Evolutionary conservation across 2,888 invertebrate genomes (phyloP).

Genomic region (Allophyes oxyacanthae): DNA sequence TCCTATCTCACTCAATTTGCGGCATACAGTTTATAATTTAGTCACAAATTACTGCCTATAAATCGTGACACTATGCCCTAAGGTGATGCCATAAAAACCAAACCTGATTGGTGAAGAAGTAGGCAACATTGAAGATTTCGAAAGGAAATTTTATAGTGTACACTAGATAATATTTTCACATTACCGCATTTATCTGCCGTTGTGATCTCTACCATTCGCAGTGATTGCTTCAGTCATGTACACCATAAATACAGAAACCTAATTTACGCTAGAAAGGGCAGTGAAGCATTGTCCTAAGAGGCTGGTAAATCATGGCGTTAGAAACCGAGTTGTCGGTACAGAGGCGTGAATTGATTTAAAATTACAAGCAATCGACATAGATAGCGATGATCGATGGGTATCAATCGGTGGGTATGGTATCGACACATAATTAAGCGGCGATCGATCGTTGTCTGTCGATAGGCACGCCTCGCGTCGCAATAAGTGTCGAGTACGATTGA

Average conservation of each 20-base stretch:
- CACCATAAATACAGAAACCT: constrained; percentile 37
- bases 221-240: constrained; percentile 52
- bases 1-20: constrained; percentile 19
- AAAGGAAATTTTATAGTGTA: constrained; percentile 57
- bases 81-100: constrained; percentile 47
- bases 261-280: constrained; percentile 47
- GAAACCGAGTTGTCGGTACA: constrained; percentile 7
- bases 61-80: constrained; percentile 44
- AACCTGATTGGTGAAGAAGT: constrained; percentile 47
- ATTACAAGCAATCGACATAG: constrained; percentile 40
- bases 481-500: constrained; percentile 54
- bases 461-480: constrained; percentile 44
- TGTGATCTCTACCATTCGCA: constrained; percentile 47
- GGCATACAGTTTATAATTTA: constrained; percentile 27
- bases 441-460: constrained; percentile 49
- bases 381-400: constrained; percentile 50
- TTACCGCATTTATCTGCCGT: constrained; percentile 49
- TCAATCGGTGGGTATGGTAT: constrained; percentile 48
- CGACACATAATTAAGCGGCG: constrained; percentile 47
- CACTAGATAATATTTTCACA: constrained; percentile 56
- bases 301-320: constrained; percentile 34
- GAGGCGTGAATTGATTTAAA: constrained; percentile 48
- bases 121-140: constrained; percentile 51
- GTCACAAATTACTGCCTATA: constrained; percentile 43
- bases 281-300: constrained; percentile 16